Base-by-base conservation (phyloP, 2,113 vertebrate species). In the Microcebus jonahi region DNA sequence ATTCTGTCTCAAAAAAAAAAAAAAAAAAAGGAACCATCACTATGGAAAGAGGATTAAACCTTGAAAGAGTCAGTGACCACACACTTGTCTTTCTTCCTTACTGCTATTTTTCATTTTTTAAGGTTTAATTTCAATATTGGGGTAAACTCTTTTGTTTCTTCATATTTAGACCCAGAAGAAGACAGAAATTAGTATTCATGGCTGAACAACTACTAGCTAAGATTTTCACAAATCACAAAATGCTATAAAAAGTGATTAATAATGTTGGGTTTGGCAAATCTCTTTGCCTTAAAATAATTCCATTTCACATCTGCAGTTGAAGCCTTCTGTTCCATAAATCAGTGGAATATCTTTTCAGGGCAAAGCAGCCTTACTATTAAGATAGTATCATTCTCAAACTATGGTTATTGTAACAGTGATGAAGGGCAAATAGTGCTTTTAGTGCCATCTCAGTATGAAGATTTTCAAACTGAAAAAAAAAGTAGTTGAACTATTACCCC, bases 101-200 rank as follows among this genome's bases (percentile, higher is more conserved):
- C 8, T 76, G 36, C 15, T 81, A 20, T 59, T 21, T 68, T 96
- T 95, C 42, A 27, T 53, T 89, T 87, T 57, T 88, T 73, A 45
- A 88, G 45, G 34, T 83, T 94, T 94, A 88, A 88, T 90, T 96
- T 93, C 36, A 95, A 75, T 80, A 88, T 34, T 88, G 31, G 77
- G 39, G 81, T 36, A 90, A 90, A 59, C 45, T 45, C 17, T 93
- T 91, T 93, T 65, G 10, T 94, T 83, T 39, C n/a, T 88, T 96
- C 25, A 17, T 88, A 45, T 88, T 91, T 85, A 76, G 21, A 79
- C 39, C 27, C 21, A 81, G 50, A 95, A 81, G 42, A 90, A 63
- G 71, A 67, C 31, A 90, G 25, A 77, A 95, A 80, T 90, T 73
- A 88, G 50, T 84, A 76, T 84, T 81, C 27, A 65, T 63, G 36